Conservation (phyloP, 2,797 vertebrate genomes). For the Alosa sapidissima region DNA sequence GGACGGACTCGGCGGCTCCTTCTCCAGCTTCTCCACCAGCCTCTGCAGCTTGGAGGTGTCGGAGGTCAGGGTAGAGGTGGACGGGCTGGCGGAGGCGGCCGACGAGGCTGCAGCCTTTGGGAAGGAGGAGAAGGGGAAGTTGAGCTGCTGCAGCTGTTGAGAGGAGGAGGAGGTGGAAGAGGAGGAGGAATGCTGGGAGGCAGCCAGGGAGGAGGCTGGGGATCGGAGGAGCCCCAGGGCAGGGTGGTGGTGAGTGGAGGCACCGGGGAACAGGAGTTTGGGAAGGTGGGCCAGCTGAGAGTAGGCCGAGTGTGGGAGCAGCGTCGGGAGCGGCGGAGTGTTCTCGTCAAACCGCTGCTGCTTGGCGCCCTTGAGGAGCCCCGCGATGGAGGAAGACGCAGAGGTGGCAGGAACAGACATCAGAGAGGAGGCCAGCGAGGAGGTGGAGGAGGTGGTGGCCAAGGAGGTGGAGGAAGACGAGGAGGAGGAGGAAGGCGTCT, state of each 20-base stretch:
- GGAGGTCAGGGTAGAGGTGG: constrained; percentile 74
- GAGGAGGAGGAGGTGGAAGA: constrained; percentile 46
- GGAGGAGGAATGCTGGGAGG: constrained; percentile 62
- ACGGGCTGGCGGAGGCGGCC: constrained; percentile 56
- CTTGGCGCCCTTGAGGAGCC: constrained; percentile 72
- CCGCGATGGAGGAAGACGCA: constrained; percentile 69
- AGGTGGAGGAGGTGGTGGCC: constrained; percentile 63
- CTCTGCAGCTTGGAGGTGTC: constrained; percentile 91
- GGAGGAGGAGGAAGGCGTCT: constrained; percentile 44
- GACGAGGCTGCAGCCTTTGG: constrained; percentile 62
- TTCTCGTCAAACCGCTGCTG: constrained; percentile 78
- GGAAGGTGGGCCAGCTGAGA: constrained; percentile 75
- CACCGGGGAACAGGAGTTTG: constrained; percentile 76
- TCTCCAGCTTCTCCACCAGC: constrained; percentile 89
- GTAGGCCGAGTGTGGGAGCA: constrained; percentile 73
- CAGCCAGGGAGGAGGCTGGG: constrained; percentile 58
- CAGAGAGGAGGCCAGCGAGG: constrained; percentile 68
- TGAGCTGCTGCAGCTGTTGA: constrained; percentile 64
- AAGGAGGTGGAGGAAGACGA: constrained; percentile 42
- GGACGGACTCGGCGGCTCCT: constrained; percentile 65
- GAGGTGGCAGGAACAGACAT: constrained; percentile 69
- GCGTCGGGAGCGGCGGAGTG: constrained; percentile 72
- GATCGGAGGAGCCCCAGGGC: constrained; percentile 68
- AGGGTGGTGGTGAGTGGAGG: constrained; percentile 67
- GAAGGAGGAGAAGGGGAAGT: constrained; percentile 73